Evolutionary conservation across 2,888 invertebrate species (phyloP).

Genomic region (Aproaerema taeniolella): DNA sequence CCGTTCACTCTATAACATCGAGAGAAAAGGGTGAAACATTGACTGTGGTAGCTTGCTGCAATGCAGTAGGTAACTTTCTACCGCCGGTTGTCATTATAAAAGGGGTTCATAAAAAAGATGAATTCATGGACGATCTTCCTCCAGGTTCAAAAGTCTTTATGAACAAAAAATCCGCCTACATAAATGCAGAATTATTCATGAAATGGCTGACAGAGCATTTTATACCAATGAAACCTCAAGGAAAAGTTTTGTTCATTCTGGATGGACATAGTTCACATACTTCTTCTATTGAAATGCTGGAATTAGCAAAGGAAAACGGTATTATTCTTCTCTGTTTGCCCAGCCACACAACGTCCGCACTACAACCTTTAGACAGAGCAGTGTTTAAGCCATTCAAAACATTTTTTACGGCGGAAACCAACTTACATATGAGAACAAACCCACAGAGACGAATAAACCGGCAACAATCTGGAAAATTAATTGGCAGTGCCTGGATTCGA

Average conservation of each 20-base stretch:
- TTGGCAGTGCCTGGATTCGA: neutral
- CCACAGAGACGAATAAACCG: neutral
- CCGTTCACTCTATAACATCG: constrained; percentile 16
- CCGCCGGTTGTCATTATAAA: constrained; percentile 23
- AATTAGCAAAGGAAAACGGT: constrained; percentile 18
- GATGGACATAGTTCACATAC: constrained; percentile 24
- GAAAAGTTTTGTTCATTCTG: constrained; percentile 22
- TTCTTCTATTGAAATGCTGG: constrained; percentile 17
- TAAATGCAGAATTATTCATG: constrained; percentile 20
- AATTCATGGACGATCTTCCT: constrained; percentile 25
- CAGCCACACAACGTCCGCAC: constrained; percentile 16
- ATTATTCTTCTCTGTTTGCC: constrained; percentile 20
- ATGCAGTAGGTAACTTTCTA: constrained; percentile 25
- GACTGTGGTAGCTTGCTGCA: constrained; percentile 23
- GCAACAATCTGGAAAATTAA: neutral
- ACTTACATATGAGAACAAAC: constrained; percentile 1
- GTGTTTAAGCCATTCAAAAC: constrained; percentile 15
- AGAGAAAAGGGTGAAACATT: constrained; percentile 33
- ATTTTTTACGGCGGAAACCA: constrained; percentile 4
- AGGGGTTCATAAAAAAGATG: constrained; percentile 26
- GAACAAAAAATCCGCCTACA: constrained; percentile 20
- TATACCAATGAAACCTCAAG: constrained; percentile 20
- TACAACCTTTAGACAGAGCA: constrained; percentile 18
- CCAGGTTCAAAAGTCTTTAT: constrained; percentile 21
- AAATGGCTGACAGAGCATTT: constrained; percentile 20